These are phyloP conservation scores for Macroglossus sobrinus DNA, from an alignment of 2,113 vertebrate species.

Conservation along the genomic window DNA sequence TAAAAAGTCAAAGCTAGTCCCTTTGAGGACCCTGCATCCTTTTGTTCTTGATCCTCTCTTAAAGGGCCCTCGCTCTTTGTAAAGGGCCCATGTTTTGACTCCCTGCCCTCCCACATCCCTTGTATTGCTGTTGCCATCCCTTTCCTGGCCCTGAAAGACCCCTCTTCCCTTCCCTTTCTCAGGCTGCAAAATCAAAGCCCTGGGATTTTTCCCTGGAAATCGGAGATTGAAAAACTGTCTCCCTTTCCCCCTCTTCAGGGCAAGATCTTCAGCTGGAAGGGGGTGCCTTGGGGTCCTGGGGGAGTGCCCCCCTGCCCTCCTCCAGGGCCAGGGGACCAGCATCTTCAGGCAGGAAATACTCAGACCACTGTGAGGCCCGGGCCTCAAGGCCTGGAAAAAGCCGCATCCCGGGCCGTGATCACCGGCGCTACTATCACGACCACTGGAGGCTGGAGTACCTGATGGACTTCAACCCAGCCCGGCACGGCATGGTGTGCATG, in stretches of 20 bases:
- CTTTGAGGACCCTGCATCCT: not conserved
- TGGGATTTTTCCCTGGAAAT: not conserved
- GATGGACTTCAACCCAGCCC: conserved; percentile 93
- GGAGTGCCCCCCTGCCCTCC: conserved; percentile 48
- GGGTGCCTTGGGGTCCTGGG: conserved; percentile 68
- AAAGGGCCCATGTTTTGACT: not conserved
- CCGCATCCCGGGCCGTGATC: conserved; percentile 91
- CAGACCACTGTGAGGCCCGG: conserved; percentile 83
- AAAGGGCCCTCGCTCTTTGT: conserved; percentile 2
- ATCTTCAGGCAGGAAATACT: conserved; percentile 79
- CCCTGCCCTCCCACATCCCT: not conserved
- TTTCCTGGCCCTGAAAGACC: not conserved
- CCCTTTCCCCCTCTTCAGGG: conserved; percentile 75
- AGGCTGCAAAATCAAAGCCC: not conserved
- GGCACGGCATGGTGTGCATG: conserved; percentile 96
- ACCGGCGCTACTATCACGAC: conserved; percentile 95
- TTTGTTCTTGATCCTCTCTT: conserved; percentile 56
- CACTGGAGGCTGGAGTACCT: conserved; percentile 95
- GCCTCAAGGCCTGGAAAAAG: conserved; percentile 89
- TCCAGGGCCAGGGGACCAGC: conserved; percentile 72
- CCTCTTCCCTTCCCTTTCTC: not conserved
- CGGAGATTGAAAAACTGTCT: conserved; percentile 48
- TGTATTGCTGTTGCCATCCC: not conserved
- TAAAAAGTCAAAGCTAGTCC: not conserved
- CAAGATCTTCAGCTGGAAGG: conserved; percentile 80